Base-by-base conservation (phyloP, 2,113 vertebrate genomes). In the Cebus imitator region DNA sequence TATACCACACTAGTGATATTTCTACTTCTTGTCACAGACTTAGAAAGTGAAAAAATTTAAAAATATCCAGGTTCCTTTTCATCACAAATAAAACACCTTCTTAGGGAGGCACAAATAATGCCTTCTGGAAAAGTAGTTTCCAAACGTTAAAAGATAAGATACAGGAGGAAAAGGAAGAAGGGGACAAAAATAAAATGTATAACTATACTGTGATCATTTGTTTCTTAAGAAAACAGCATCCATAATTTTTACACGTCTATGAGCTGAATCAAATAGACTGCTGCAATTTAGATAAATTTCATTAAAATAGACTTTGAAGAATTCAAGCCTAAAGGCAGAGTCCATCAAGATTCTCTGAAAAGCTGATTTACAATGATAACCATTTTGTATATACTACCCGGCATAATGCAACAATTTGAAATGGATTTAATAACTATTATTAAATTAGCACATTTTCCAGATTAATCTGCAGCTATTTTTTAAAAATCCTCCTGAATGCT, bases 201-300 rank as follows among this genome's bases (percentile, higher is more conserved):
- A 92, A 75, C 84, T 97, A 93, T 96, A 97, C 93, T 91, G 90
- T 35, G 87, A 97, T 97, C 97, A 98, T 61, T 87, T 82, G 88
- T 97, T 97, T 98, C 97, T 1, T 87, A 55, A 96, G 97, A 98
- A 98, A 96, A 75, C 91, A 97, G 92, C 97, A 95, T 97, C 80
- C 96, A 97, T 98, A 85, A 98, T 86, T 96, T 96, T 21, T 86
- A 98, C 97, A 90, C 23, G 66, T 92, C 90, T 98, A 81, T 95
- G 97, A 97, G 83, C 35, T 97, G 82, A 98, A 90, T 96, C 94
- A 90, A 68, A 97, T 96, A 97, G 98, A 94, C 5, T 48, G 96
- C 52, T 64, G 80, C 94, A 5, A 90, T 0, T 83, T 21, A 96
- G 90, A 81, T 68, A 55, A 95, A 92, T 86, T 16, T 97, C 76